Base-by-base conservation (phyloP, 2,113 vertebrate species). In the Eulacestoma nigropectus region DNA sequence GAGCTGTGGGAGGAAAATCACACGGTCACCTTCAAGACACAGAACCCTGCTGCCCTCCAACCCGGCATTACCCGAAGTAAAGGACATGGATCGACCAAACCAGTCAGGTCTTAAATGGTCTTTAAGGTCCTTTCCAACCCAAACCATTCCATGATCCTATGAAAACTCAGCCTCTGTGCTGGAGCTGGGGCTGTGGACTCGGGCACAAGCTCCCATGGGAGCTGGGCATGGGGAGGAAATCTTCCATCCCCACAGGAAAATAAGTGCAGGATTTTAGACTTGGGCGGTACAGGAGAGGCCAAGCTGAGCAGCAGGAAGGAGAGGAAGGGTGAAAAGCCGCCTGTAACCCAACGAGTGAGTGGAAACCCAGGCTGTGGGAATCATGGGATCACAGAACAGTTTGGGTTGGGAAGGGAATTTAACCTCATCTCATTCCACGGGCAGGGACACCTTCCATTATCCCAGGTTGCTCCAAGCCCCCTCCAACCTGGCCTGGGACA, bases 1-100 rank as follows among this genome's bases (percentile, higher is more conserved):
- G 97, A 93, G 98, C 99, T 99, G 97, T 2, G 37, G 11, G 1
- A 69, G 57, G 42, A 96, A 87, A 90, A 21, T 29, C 95, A 60
- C 50, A 27, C 4, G 16, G 18, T 96, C 56, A 79, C 72, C 26
- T 70, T 39, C 39, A 21, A 8, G 30, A 14, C 32, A 46, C 12
- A 9, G 29, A 22, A 4, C 10, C 30, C 26, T 1, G 3, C 44
- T 64, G 21, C 39, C 39, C 59, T 75, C 86, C 35, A 53, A 5
- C 5, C 15, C 2, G 0, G 65, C 3, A 0, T 5, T 5, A 4
- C 3, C 59, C 4, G 0, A 41, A 41, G n/a, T 29, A 33, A 32
- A 64, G 23, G 67, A 23, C 14, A 1, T 0, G 4, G 9, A 18
- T 1, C 22, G 11, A 63, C 11, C 33, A 16, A 74, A 39, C 7